Evolutionary conservation across 1,140 invertebrate species (phyloP).

Genomic region (Drosophila santomea): DNA sequence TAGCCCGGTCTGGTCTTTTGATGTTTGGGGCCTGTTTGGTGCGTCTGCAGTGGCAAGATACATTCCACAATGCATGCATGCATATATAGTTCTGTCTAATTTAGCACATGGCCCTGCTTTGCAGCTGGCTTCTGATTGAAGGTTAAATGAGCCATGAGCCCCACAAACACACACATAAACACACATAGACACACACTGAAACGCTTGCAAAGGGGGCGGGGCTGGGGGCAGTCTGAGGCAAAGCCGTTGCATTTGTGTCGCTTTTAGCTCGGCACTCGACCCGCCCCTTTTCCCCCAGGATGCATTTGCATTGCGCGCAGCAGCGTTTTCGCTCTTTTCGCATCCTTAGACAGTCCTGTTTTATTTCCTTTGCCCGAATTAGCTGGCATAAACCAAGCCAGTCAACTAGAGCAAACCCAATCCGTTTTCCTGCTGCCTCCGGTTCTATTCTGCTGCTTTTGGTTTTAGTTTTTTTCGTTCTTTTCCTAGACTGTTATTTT

Average conservation of each 20-base stretch:
- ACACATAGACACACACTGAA: conserved; percentile 10
- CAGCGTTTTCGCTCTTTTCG: conserved; percentile 42
- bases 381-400: conserved; percentile 73
- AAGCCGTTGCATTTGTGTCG: conserved; percentile 54
- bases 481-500: conserved; percentile 34
- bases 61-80: conserved; percentile 39
- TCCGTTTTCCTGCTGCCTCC: conserved; percentile 38
- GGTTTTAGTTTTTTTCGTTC: neutral
- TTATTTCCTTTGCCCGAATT: conserved; percentile 75
- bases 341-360: conserved; percentile 75
- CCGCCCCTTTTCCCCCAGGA: conserved; percentile 19
- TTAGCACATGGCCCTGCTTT: conserved; percentile 59
- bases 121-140: conserved; percentile 72
- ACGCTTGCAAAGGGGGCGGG: neutral
- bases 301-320: conserved; percentile 62
- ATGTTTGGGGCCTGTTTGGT: conserved; percentile 37
- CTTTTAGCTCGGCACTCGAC: conserved; percentile 25
- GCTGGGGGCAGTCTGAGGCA: conserved; percentile 23
- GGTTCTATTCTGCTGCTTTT: conserved; percentile 4
- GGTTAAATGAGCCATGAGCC: conserved; percentile 76
- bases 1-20: conserved; percentile 51
- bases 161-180: conserved; percentile 14
- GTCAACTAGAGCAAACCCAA: conserved; percentile 46
- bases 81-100: conserved; percentile 61
- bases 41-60: conserved; percentile 40